Evolutionary conservation across 2,797 vertebrate species (phyloP).

Genomic region (Brachyrhaphis roseni): DNA sequence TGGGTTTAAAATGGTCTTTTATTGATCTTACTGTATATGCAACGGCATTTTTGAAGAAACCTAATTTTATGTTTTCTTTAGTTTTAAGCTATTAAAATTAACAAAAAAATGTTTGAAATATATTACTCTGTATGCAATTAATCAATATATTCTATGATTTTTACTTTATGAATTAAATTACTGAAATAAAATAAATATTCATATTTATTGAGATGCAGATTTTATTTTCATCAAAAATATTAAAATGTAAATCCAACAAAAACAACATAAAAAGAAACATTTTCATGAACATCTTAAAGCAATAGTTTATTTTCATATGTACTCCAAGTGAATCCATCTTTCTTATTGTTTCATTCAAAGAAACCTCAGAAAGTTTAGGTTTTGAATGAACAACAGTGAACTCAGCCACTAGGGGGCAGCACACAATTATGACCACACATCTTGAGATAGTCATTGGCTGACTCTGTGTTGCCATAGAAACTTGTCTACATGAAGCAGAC

Average conservation of each 20-base stretch:
- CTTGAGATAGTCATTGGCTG: conserved; percentile 42
- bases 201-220: neutral
- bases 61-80: neutral
- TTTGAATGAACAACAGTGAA: conserved; percentile 11
- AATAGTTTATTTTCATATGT: neutral
- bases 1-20: neutral
- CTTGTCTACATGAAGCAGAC: conserved; percentile 63
- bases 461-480: conserved; percentile 78
- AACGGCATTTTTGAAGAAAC: neutral
- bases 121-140: neutral
- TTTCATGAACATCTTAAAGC: neutral
- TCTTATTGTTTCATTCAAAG: neutral
- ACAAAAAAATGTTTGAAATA: neutral
- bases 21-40: neutral
- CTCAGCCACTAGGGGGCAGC: conserved; percentile 76
- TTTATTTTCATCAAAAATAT: neutral
- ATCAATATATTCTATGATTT: neutral
- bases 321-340: neutral
- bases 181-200: neutral
- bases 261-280: neutral
- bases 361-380: neutral
- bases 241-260: neutral
- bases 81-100: neutral
- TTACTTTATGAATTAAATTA: neutral
- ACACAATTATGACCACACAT: conserved; percentile 52